Evolutionary conservation across 2,888 invertebrate genomes (phyloP), one percentile per base, ranked within the genome.

Genomic region (Argynnis bischoffii): DNA sequence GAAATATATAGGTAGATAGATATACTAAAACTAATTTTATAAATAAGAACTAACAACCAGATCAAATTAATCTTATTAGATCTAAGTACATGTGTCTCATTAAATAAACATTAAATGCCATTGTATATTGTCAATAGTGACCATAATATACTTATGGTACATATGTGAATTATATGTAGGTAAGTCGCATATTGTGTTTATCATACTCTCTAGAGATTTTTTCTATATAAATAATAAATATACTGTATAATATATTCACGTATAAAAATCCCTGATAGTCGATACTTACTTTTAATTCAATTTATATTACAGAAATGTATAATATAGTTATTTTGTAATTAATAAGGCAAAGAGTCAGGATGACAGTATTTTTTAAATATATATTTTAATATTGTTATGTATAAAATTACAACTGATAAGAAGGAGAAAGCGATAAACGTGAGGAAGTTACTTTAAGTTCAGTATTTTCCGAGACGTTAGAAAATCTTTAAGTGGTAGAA

Each of bases 401-500:
- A 41, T 41, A 11, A 41, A 8, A 41, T 8, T 41, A 41, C 15
- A 11, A 47, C 21, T 26, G 46, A 21, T 57, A 11, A 15, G 26
- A 59, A 47, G 15, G 57, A 47, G 47, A 59, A 59, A 47, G 47
- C 46, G 8, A 21, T 41, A 41, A 41, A 41, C 35, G 47, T 59
- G 11, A 48, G 47, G 26, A 48, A 48, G 21, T 48, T 6, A 48
- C 21, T n/a, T n/a, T 48, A n/a, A 26, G 47, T 59, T 26, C n/a
- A 48, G 48, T 48, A 16, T 59, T 59, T 48, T 31, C 26, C n/a
- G 13, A 59, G 26, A 11, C n/a, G 26, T 59, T 59, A 26, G n/a
- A 48, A 47, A 26, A 48, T 16, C n/a, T 59, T 16, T 31, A 26
- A 48, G n/a, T n/a, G 35, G 35, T 41, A 11, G 48, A 59, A 57